phyloP scores from a whole-genome alignment of 2,113 vertebrate species.

The Seriola aureovittata region DNA sequence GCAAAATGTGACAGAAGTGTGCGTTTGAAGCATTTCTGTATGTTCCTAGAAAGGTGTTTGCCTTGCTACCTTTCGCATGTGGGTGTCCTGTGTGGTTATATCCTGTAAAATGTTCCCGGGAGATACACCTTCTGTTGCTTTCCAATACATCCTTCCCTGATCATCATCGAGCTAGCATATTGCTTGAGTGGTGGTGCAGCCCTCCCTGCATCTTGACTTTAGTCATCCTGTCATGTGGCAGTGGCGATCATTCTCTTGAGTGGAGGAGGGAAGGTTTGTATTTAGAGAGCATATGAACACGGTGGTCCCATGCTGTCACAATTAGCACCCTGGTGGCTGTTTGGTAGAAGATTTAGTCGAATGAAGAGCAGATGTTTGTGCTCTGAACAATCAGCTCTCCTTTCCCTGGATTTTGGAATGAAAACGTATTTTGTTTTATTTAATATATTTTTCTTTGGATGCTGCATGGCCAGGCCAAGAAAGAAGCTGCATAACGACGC shows the following conservation, averaged over 20 bases:
- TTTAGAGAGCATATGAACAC: conserved; percentile 62
- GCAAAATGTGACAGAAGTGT: conserved; percentile 52
- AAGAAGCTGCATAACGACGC: conserved; percentile 56
- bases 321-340: conserved; percentile 36
- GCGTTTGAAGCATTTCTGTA: conserved; percentile 41
- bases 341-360: conserved; percentile 18
- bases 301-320: conserved; percentile 36
- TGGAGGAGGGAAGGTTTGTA: conserved; percentile 8
- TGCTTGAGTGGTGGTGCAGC: conserved; percentile 3
- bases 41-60: conserved; percentile 48
- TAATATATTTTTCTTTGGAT: conserved; percentile 50
- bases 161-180: conserved; percentile 14
- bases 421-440: conserved; percentile 18
- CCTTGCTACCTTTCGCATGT: conserved; percentile 76
- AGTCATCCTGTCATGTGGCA: conserved; percentile 22
- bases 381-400: conserved; percentile 28
- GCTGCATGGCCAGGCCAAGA: conserved; percentile 80
- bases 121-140: conserved; percentile 56
- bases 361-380: conserved; percentile 35
- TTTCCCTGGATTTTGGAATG: conserved; percentile 52
- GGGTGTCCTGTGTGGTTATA: conserved; percentile 62
- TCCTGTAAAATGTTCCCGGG: conserved; percentile 29
- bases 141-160: conserved; percentile 36
- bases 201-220: conserved; percentile 42
- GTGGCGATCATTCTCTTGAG: not conserved